Evolutionary conservation across 92 coral and sea anemone species (phyloP).

Genomic region (Nematostella vectensis): DNA sequence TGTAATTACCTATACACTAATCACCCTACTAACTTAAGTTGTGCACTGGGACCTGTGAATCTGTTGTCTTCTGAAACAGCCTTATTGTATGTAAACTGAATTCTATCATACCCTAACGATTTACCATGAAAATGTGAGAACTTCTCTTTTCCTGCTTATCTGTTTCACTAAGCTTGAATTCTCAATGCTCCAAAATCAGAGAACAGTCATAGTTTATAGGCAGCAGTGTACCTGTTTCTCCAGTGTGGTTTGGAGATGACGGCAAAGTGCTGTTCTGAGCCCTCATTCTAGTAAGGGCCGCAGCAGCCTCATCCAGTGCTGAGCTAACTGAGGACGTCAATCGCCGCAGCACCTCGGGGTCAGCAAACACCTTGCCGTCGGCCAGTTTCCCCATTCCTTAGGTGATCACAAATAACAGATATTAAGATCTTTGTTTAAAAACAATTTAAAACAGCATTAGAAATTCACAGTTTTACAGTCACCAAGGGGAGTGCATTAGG

Average conservation of each 20-base stretch:
- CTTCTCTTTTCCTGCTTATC: too few relatives aligned
- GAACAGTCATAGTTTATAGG: neutral
- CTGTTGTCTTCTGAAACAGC: too few relatives aligned
- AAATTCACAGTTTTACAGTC: neutral
- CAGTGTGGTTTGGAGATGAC: slow-evolving; percentile 77
- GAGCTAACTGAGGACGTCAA: slow-evolving; percentile 96
- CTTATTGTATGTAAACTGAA: too few relatives aligned
- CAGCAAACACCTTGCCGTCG: slow-evolving; percentile 95
- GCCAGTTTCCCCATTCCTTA: slow-evolving; percentile 91
- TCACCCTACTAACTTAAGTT: too few relatives aligned
- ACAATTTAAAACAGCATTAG: neutral
- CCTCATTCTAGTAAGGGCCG: slow-evolving; percentile 97
- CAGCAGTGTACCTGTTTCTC: slow-evolving; percentile 65
- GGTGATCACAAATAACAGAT: neutral
- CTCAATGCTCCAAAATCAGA: too few relatives aligned
- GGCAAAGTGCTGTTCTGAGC: slow-evolving; percentile 92
- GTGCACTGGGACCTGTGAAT: too few relatives aligned
- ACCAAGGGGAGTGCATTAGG: neutral
- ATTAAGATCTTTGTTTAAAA: neutral
- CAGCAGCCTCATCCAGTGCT: slow-evolving; percentile 99
- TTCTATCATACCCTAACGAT: too few relatives aligned
- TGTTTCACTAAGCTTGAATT: too few relatives aligned
- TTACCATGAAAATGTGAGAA: too few relatives aligned
- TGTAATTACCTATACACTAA: too few relatives aligned
- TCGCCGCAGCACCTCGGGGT: slow-evolving; percentile 92